Base-by-base conservation (phyloP, 2,888 invertebrate genomes). In the Caenorhabditis japonica region DNA sequence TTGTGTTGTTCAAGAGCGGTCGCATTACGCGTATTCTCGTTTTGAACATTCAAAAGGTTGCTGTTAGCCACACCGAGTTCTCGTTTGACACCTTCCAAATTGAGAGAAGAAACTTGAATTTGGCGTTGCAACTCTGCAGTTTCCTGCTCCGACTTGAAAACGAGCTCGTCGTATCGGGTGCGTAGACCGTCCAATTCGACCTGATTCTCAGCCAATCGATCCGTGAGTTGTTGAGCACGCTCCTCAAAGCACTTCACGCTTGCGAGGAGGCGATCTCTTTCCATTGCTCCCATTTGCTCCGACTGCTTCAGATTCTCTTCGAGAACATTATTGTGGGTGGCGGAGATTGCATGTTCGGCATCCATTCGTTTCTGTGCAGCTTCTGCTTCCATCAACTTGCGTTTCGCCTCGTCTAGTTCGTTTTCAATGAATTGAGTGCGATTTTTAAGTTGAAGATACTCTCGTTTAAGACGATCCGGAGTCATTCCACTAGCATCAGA, bases 381-480 rank as follows among this genome's bases (percentile, higher is more conserved):
- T 5, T 72, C 71, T 2, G 75, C 69, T 33, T 72, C 61, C 10
- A 70, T 27, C n/a, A 76, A 38, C 34, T 75, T 76, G 1, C 41
- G 43, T 36, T 78, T 81, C 10, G 68, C 41, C 8, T 79, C 81
- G 12, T 79, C 79, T 3, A 76, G 27, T 30, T 81, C 77, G 15
- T 58, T 73, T 38, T 81, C 79, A n/a, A 81, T 59, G 70, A 69
- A 77, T 33, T 78, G 75, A 10, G 55, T 62, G 1, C 77, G 66
- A 21, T 76, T 81, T 49, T 76, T 79, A 58, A 81, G 39, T 41
- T 81, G 76, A 34, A 75, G 68, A 53, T 75, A 77, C 39, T 78
- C 81, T 19, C 75, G 64, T 30, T 74, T 74, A 51, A 81, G 58
- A 36, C 81, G 69, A 53, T 81, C 78, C 3, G 77, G 79, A 8